Base-by-base conservation (phyloP, 2,888 invertebrate species). In the Polydrusus tereticollis region DNA sequence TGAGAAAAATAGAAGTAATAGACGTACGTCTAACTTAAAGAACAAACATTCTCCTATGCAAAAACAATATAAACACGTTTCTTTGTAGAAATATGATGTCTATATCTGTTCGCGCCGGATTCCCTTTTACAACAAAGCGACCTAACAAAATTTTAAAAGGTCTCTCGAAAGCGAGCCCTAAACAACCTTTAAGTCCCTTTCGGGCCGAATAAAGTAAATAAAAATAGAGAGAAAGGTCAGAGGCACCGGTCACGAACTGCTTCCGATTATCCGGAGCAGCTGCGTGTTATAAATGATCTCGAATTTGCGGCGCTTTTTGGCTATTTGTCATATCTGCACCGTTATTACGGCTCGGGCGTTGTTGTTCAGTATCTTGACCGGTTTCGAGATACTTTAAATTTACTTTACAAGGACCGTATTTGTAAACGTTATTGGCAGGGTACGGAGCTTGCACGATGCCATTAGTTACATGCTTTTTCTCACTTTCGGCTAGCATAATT, bases 231-330 rank as follows among this genome's bases (percentile, higher is more conserved):
- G 60, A 66, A 68, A 68, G 72, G 72, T 64, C 64, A 41, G 63
- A 26, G 38, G 67, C 62, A 67, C 57, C 55, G 66, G 73, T 73
- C 73, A 73, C 73, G 73, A 70, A 70, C 70, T 66, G 70, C 29
- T 70, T 63, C 59, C 69, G 70, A 73, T 70, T 69, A 69, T 67
- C 69, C 70, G 62, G 62, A 70, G 58, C 73, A 73, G 73, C 73
- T 85, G 86, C 85, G 82, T 85, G 82, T 86, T 85, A 86, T 86
- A 86, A 86, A 86, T 85, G 86, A 85, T 85, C 83, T 82, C 81
- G 84, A 85, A 83, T 85, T 85, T 84, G 85, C 82, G 84, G 85
- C 84, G 84, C 84, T 84, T 84, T 82, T 83, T 82, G 80, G 82
- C 85, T 83, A 85, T 86, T 86, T 86, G 85, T 86, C 85, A 86